A percentile compares a stretch with the other conserved stretches of the same genome.
phyloP scores from a whole-genome alignment of 2,113 vertebrate genomes.

The Platichthys stellatus region DNA sequence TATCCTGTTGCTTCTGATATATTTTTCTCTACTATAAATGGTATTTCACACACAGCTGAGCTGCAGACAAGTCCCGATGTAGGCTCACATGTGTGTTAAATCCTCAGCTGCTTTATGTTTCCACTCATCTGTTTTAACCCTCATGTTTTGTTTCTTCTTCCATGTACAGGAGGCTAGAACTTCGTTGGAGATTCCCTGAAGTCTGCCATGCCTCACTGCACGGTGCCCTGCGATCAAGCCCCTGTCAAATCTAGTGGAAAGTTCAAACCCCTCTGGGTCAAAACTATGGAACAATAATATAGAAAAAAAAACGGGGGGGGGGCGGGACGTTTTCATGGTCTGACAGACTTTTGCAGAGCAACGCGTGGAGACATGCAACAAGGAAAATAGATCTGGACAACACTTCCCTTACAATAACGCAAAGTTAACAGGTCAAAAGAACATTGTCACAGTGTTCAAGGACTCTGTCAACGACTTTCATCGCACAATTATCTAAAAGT shows the following conservation, averaged over 20 bases:
- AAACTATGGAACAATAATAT: slow-evolving; percentile 10
- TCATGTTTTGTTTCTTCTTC: slow-evolving; percentile 53
- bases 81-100: slow-evolving; percentile 43
- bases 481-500: slow-evolving; percentile 12
- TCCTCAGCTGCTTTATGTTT: slow-evolving; percentile 55
- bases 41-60: slow-evolving; percentile 44
- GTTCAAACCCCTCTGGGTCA: slow-evolving; percentile 36
- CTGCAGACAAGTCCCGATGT: slow-evolving; percentile 34
- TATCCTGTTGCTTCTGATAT: slow-evolving; percentile 4
- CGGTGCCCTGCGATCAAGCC: slow-evolving; percentile 22
- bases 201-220: slow-evolving; percentile 47
- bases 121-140: slow-evolving; percentile 53
- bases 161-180: slow-evolving; percentile 62
- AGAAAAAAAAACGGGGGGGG: neutral
- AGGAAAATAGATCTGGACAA: slow-evolving; percentile 22
- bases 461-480: neutral
- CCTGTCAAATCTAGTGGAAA: slow-evolving; percentile 42
- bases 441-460: slow-evolving; percentile 15
- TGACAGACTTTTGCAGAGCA: slow-evolving; percentile 14
- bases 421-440: slow-evolving; percentile 31
- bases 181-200: slow-evolving; percentile 64
- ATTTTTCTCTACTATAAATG: slow-evolving; percentile 20
- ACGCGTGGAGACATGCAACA: slow-evolving; percentile 25
- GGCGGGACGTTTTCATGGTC: neutral
- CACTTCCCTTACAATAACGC: slow-evolving; percentile 3